A percentile compares a stretch with the other conserved stretches of the same genome.
Evolutionary conservation across 2,888 invertebrate genomes (phyloP).

Genomic region (Synanthedon andrenaeformis): DNA sequence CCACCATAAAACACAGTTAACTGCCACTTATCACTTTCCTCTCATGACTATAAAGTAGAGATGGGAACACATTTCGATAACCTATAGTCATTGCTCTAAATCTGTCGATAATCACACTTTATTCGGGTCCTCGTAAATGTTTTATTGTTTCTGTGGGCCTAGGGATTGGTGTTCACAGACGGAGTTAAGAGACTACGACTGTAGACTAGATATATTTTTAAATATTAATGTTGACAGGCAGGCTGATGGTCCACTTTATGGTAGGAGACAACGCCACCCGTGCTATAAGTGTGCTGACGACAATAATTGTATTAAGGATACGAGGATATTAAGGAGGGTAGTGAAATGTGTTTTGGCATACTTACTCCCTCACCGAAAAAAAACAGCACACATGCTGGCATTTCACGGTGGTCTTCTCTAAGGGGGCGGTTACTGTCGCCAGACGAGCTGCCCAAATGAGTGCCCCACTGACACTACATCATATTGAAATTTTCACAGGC

Average conservation of each 20-base stretch:
- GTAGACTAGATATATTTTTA: background rate
- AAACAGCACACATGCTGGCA: too few species aligned
- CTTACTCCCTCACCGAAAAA: too few species aligned
- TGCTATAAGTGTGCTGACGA: too few species aligned
- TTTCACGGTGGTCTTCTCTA: too few species aligned
- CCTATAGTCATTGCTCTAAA: conserved; percentile 27
- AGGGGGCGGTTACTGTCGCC: too few species aligned
- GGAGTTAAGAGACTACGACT: background rate
- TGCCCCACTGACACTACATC: too few species aligned
- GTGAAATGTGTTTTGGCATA: too few species aligned
- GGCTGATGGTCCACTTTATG: background rate
- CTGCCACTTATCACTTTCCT: conserved; percentile 27
- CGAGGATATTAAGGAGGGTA: too few species aligned
- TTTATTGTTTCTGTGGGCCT: conserved; percentile 28
- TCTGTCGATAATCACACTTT: conserved; percentile 38
- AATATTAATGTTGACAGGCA: background rate
- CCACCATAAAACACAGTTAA: conserved; percentile 14
- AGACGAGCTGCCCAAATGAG: too few species aligned
- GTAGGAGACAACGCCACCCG: too few species aligned
- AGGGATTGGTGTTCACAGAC: conserved; percentile 22
- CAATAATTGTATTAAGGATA: too few species aligned
- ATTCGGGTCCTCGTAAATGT: conserved; percentile 48
- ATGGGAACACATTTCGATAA: conserved; percentile 38
- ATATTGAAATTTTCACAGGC: too few species aligned
- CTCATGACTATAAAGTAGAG: conserved; percentile 31